Evolutionary conservation across 2,797 vertebrate genomes (phyloP), one percentile per base, ranked within the genome.

Genomic region (Takifugu ocellatus): DNA sequence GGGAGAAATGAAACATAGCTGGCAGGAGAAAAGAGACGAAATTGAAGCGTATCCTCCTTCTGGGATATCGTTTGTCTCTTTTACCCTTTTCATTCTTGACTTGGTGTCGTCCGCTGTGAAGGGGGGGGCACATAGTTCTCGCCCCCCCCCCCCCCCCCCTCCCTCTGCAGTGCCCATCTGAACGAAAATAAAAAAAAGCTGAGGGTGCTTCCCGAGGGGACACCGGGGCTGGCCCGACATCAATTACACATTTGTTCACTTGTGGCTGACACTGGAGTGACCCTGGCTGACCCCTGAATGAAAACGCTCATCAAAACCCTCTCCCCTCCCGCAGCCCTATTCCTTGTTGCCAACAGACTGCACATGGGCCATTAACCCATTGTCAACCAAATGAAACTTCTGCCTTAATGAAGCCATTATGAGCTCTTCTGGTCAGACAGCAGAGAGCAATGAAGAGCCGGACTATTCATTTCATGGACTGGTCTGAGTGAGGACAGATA

Each of bases 381-480:
- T 92, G 91, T 92, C 84, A 92, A 88, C 84, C 90, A 91, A 92
- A 92, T 91, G 68, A 84, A 91, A 90, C 87, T 88, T 88, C 89
- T 90, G 89, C 90, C 90, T 93, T 84, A 91, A 93, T 93, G 90
- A 91, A 93, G 89, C 92, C 90, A 91, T 92, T 92, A 93, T 92
- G 90, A 90, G 91, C 88, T 81, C 86, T 85, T 82, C 77, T 76
- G 81, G 77, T 89, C 86, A 86, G 85, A 90, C 86, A 72, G 87
- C 80, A 83, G 86, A 88, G 86, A 81, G 83, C 83, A 83, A 88
- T 89, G 88, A 91, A 92, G 89, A 92, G 88, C 89, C 92, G 33
- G 87, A 88, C 87, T 80, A 74, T 87, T 90, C 84, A 78, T 79
- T 93, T 93, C 92, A 94, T 89, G 94, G 94, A 89, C 89, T 74